Conservation (phyloP, 2,113 vertebrate species). For the Oplegnathus fasciatus region DNA sequence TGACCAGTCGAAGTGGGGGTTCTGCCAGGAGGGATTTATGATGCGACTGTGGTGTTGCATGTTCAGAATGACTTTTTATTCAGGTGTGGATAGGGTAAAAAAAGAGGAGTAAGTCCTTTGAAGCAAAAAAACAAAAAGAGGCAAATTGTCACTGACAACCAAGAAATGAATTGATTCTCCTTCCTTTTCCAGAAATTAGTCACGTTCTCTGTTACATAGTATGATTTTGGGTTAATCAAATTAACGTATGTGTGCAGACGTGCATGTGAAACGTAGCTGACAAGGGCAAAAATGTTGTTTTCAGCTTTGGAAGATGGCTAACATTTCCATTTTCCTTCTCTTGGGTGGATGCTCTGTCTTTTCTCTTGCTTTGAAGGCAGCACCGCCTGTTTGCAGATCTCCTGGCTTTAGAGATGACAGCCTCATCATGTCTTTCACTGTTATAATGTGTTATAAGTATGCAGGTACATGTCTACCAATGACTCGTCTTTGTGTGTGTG, state of each 20-base stretch:
- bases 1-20: constrained; percentile 11
- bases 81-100: background rate
- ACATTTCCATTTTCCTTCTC: constrained; percentile 35
- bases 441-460: constrained; percentile 79
- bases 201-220: background rate
- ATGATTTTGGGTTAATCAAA: constrained; percentile 32
- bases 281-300: constrained; percentile 9
- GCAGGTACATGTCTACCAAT: constrained; percentile 69
- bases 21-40: constrained; percentile 34
- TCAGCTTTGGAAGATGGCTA: constrained; percentile 19
- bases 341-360: constrained; percentile 13
- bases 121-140: background rate
- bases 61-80: constrained; percentile 46
- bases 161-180: background rate
- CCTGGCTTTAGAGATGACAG: constrained; percentile 57
- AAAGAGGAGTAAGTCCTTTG: background rate
- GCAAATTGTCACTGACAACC: background rate
- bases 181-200: background rate
- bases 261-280: constrained; percentile 32
- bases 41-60: constrained; percentile 23
- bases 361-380: constrained; percentile 25
- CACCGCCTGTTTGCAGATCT: constrained; percentile 42
- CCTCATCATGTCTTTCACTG: constrained; percentile 50
- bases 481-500: background rate
- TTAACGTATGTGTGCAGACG: constrained; percentile 2